Conservation (phyloP, 2,113 vertebrate genomes). For the Acrocephalus kingi region DNA sequence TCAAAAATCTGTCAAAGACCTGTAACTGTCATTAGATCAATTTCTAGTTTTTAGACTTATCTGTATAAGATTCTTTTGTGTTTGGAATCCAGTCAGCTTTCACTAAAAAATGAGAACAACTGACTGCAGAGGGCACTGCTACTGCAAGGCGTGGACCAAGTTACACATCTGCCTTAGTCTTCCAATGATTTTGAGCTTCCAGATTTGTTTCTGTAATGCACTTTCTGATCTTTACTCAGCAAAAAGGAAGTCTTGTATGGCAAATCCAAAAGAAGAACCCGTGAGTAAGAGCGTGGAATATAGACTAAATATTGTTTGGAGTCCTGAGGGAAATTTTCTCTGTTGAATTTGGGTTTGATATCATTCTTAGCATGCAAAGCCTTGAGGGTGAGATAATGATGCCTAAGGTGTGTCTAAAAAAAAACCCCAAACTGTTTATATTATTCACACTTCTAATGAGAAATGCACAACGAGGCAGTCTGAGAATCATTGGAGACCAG, state of each 20-base stretch:
- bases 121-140: not conserved
- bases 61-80: not conserved
- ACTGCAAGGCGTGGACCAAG: not conserved
- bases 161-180: not conserved
- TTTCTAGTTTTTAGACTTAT: not conserved
- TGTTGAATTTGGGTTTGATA: not conserved
- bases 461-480: not conserved
- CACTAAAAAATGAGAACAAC: not conserved
- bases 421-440: rapidly evolving
- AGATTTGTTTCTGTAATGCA: not conserved
- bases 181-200: not conserved
- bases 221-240: not conserved
- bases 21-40: not conserved
- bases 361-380: not conserved
- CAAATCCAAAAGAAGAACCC: not conserved
- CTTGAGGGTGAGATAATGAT: not conserved
- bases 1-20: not conserved
- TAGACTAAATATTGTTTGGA: not conserved
- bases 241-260: not conserved
- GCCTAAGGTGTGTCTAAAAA: not conserved
- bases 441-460: not conserved
- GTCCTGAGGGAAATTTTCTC: not conserved
- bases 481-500: not conserved
- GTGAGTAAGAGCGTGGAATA: not conserved
- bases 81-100: not conserved